Base-by-base conservation (phyloP, 2,888 invertebrate species). In the Augiades crinisus region DNA sequence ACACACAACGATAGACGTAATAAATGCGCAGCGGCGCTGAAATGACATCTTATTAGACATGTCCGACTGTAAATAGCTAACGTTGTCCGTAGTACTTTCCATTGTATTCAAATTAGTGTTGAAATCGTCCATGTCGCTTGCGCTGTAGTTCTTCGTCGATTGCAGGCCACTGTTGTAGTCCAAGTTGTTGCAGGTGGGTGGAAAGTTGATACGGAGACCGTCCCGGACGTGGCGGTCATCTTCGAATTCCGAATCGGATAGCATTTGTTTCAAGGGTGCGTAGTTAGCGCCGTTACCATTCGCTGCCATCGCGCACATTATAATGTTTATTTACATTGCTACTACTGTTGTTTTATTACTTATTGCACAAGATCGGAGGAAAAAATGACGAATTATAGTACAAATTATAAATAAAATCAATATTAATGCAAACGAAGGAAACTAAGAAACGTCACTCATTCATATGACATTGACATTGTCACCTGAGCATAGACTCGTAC, bases 211-310 rank as follows among this genome's bases (percentile, higher is more conserved):
- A 46, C 75, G 74, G 55, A 64, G 64, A 34, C 69, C 80, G 79
- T 86, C 77, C 58, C 85, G 78, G 36, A 81, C 57, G 63, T 80
- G 81, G 10, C 78, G 74, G 22, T 95, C 95, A 67, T 94, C 94
- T 67, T 95, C 95, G 0, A 95, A 94, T 65, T 95, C 94, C 0
- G 94, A 94, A 78, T 95, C 95, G 50, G 94, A 92, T 63, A 95
- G 88, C 60, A 93, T 92, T 84, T 95, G 95, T 57, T 94, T 94
- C 67, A 95, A 78, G 51, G 95, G 95, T 65, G 95, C 92, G 75
- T 95, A 95, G 66, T 92, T 91, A 49, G 78, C 87, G 54, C 86
- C 81, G 64, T 75, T 85, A 53, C 85, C 87, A 81, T 83, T 87
- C 60, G 75, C 72, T 67, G 87, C 78, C 88, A 89, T 89, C 75